phyloP scores from a whole-genome alignment of 2,888 invertebrate genomes.

The Drosophila stalkeri region DNA sequence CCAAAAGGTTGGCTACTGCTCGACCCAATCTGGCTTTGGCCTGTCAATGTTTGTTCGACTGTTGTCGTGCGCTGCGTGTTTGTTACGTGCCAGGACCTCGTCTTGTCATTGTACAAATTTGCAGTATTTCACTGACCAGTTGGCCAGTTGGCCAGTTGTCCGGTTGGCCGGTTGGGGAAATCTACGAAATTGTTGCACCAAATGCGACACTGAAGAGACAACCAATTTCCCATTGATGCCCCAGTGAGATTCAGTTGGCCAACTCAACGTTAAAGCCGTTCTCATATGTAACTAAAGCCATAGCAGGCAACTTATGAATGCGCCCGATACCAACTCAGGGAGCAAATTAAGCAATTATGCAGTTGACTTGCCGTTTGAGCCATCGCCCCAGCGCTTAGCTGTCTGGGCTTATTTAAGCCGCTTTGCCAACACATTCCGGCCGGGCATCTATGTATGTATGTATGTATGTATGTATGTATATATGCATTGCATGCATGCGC shows the following conservation, averaged over 20 bases:
- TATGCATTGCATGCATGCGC: background rate
- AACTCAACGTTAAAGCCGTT: constrained; percentile 12
- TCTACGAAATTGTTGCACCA: constrained; percentile 69
- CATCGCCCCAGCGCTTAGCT: constrained; percentile 36
- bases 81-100: constrained; percentile 65
- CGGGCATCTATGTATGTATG: constrained; percentile 4
- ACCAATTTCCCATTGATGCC: constrained; percentile 58
- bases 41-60: constrained; percentile 66
- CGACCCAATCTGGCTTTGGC: constrained; percentile 64
- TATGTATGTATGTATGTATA: constrained; percentile 1
- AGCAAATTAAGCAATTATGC: constrained; percentile 78
- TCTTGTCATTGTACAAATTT: constrained; percentile 72
- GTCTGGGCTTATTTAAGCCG: constrained; percentile 57
- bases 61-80: constrained; percentile 60
- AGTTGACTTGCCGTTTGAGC: constrained; percentile 73
- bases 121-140: constrained; percentile 56
- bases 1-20: constrained; percentile 30
- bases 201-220: constrained; percentile 73
- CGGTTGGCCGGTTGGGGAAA: constrained; percentile 71
- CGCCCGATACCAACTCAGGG: constrained; percentile 31
- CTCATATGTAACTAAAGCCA: constrained; percentile 26
- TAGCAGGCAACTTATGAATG: constrained; percentile 43
- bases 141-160: constrained; percentile 11
- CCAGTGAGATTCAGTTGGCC: constrained; percentile 8
- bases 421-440: constrained; percentile 36